These are phyloP conservation scores for Serripes groenlandicus DNA, from an alignment of 2,888 invertebrate genomes.

Conservation along the genomic window DNA sequence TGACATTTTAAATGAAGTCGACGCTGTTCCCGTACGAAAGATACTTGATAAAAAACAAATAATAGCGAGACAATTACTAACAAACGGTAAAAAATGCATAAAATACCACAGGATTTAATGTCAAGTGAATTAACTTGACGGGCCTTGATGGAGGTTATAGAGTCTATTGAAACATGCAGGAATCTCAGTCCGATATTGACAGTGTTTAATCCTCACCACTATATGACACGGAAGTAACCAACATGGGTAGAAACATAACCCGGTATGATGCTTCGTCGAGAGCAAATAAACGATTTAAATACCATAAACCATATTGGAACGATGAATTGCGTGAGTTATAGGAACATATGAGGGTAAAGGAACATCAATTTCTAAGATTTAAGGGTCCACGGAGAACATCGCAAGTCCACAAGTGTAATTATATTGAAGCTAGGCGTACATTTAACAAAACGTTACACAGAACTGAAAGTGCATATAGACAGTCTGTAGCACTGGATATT, in stretches of 20 bases:
- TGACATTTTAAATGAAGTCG: neutral
- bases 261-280: neutral
- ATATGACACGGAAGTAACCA: conserved; percentile 10
- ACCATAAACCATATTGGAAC: conserved; percentile 33
- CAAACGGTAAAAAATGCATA: conserved; percentile 14
- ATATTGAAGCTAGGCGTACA: neutral
- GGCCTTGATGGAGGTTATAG: conserved; percentile 24
- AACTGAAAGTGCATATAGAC: conserved; percentile 15
- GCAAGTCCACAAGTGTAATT: neutral
- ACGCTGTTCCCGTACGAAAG: too few species aligned
- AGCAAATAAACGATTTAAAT: conserved; percentile 18
- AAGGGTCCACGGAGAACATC: neutral
- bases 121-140: conserved; percentile 5
- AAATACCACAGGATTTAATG: conserved; percentile 33
- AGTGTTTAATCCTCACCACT: conserved; percentile 18
- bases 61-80: neutral
- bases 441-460: conserved; percentile 12
- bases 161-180: conserved; percentile 22
- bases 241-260: conserved; percentile 15
- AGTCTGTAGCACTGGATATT: conserved; percentile 18
- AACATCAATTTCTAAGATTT: conserved; percentile 4
- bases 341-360: conserved; percentile 24
- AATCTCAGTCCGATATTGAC: conserved; percentile 26
- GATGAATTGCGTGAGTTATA: conserved; percentile 12
- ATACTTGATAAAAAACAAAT: too few species aligned